Evolutionary conservation across 1,140 invertebrate genomes (phyloP).

Genomic region (Drosophila rufa): DNA sequence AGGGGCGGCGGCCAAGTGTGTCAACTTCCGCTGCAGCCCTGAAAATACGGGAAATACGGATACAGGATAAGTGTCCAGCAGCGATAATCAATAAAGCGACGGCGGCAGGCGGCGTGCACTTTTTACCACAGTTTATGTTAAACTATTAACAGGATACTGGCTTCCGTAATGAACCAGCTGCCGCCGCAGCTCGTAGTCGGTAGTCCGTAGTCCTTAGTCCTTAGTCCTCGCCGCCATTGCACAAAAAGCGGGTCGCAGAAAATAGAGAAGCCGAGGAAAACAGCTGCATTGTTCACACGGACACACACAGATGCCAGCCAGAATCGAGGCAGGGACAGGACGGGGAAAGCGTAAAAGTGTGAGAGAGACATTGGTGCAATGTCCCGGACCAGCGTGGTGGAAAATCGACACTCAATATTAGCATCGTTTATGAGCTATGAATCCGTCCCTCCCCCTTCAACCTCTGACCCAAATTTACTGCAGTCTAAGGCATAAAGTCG

Average conservation of each 20-base stretch:
- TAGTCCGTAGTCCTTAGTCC: not conserved
- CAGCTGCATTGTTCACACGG: slow-evolving; percentile 63
- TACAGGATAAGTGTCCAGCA: slow-evolving; percentile 24
- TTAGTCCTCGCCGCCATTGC: not conserved
- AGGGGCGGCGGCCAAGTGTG: slow-evolving; percentile 48
- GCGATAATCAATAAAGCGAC: slow-evolving; percentile 65
- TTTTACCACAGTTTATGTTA: slow-evolving; percentile 80
- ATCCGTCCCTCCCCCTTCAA: slow-evolving; percentile 19
- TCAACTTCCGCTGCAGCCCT: slow-evolving; percentile 61
- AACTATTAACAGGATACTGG: slow-evolving; percentile 79
- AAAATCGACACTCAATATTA: slow-evolving; percentile 82
- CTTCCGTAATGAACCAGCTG: slow-evolving; percentile 77
- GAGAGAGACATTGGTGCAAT: slow-evolving; percentile 62
- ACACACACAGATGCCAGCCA: not conserved
- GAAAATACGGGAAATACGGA: slow-evolving; percentile 24
- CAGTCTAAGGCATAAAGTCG: slow-evolving; percentile 7
- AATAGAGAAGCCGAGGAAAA: slow-evolving; percentile 43
- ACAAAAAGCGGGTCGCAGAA: slow-evolving; percentile 69
- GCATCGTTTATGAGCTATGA: slow-evolving; percentile 78
- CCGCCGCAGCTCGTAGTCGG: slow-evolving; percentile 31
- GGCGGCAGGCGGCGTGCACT: slow-evolving; percentile 58
- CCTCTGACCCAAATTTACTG: slow-evolving; percentile 22
- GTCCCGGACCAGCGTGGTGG: slow-evolving; percentile 60
- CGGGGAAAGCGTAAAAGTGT: slow-evolving; percentile 3
- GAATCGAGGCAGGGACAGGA: slow-evolving; percentile 2